phyloP scores from a whole-genome alignment of 1,140 invertebrate genomes.

The Papilio machaon region DNA sequence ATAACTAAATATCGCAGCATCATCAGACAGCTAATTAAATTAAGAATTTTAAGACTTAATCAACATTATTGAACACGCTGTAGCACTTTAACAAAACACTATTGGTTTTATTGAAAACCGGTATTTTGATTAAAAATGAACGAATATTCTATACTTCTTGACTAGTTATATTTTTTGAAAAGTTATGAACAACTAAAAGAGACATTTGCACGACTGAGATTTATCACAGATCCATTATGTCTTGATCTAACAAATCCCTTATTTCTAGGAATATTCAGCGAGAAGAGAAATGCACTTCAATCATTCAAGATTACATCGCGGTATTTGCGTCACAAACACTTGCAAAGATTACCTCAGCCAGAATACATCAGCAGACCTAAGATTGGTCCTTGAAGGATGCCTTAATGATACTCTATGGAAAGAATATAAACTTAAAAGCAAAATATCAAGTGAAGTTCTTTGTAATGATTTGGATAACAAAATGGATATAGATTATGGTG shows the following conservation, averaged over 20 bases:
- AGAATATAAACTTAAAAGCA: slow-evolving; percentile 49
- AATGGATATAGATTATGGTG: slow-evolving; percentile 43
- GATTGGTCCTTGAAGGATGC: slow-evolving; percentile 46
- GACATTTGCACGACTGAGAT: neutral
- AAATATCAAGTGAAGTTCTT: slow-evolving; percentile 41
- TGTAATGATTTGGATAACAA: slow-evolving; percentile 44
- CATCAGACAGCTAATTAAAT: neutral
- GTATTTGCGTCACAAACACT: slow-evolving; percentile 54
- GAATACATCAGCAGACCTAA: slow-evolving; percentile 41
- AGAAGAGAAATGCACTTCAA: slow-evolving; percentile 53
- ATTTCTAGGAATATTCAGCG: slow-evolving; percentile 60
- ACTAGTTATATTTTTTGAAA: neutral
- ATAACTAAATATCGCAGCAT: neutral
- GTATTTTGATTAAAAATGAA: neutral
- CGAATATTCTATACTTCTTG: neutral
- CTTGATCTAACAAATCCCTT: neutral
- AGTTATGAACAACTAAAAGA: too few relatives aligned
- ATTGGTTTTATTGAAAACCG: neutral
- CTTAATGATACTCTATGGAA: slow-evolving; percentile 50
- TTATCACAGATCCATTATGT: neutral
- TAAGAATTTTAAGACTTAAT: neutral
- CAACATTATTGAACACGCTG: neutral
- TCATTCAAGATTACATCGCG: slow-evolving; percentile 52
- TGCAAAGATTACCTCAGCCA: slow-evolving; percentile 47
- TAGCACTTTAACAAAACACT: neutral